Base-by-base conservation (phyloP, 2,797 vertebrate species). In the Lagodon rhomboides region DNA sequence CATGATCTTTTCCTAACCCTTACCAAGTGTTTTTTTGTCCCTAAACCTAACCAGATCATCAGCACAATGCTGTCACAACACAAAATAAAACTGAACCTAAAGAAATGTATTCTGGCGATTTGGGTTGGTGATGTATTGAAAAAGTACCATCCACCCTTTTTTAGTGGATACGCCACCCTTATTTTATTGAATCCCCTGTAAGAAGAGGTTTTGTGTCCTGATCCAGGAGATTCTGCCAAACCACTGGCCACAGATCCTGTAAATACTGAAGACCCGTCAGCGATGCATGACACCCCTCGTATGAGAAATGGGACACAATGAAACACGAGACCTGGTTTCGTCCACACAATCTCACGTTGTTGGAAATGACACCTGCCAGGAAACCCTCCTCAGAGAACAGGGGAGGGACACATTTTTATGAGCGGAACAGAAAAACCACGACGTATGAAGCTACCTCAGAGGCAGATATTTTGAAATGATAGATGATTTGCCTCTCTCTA, bases 361-460 rank as follows among this genome's bases (percentile, higher is more conserved):
- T 71, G 51, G 47, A 84, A 64, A 75, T 56, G 43, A 56, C 38
- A 63, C 17, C 34, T 68, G 67, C 64, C 75, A 77, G 72, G 25
- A 73, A 75, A 38, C 34, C 51, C 30, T 80, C 78, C 80, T 75
- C 15, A 47, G 77, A 83, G 69, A 67, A 68, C 34, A 68, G 49
- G 49, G 12, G 53, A 34, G 18, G 15, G 68, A 60, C 20, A 59
- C 54, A 74, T 67, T 84, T 84, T 73, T 34, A 66, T 50, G 44
- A 70, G 66, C 65, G 61, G 27, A 82, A 64, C 30, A 75, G 22
- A 79, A 75, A 70, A 56, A 55, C 38, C 38, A 18, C 0, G 11
- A 34, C 3, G 4, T 61, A 62, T 49, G 38, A 69, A 69, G 69
- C 55, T 22, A 25, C 55, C 62, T 75, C 44, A 79, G 61, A 87